Conservation (phyloP, 2,888 invertebrate species). For the Mythimna loreyi region DNA sequence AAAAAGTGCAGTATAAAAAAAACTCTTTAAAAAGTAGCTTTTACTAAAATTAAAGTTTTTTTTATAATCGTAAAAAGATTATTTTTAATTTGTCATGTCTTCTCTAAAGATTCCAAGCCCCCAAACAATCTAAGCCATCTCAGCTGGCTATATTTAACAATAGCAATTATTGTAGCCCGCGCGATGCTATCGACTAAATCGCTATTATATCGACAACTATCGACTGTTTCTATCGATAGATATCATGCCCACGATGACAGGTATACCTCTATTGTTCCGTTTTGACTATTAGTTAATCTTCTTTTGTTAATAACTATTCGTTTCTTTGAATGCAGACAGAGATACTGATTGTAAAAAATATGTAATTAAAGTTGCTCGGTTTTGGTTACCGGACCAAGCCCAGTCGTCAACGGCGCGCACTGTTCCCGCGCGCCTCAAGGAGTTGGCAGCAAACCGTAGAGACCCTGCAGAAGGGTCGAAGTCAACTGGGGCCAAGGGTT, state of each 20-base stretch:
- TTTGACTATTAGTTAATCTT: conserved; percentile 49
- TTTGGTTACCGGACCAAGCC: too few species aligned
- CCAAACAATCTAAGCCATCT: conserved; percentile 31
- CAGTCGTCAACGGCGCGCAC: too few species aligned
- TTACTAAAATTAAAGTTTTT: too few species aligned
- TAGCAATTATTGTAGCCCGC: conserved; percentile 75
- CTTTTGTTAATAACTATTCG: conserved; percentile 28
- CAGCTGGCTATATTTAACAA: conserved; percentile 67
- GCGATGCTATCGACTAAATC: conserved; percentile 62
- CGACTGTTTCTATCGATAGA: conserved; percentile 12
- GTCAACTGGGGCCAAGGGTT: too few species aligned
- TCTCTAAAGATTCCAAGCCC: conserved; percentile 46
- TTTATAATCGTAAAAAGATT: too few species aligned
- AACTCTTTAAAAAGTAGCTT: too few species aligned
- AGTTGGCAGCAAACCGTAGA: too few species aligned
- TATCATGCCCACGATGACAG: conserved; percentile 65
- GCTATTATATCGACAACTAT: conserved; percentile 50
- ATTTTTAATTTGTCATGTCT: neutral
- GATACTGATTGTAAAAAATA: neutral
- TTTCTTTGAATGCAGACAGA: conserved; percentile 1
- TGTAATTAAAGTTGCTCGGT: neutral
- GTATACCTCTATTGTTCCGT: conserved; percentile 59
- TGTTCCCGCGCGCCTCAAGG: too few species aligned
- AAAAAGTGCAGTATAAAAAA: too few species aligned
- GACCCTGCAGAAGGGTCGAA: too few species aligned